Evolutionary conservation across 2,113 vertebrate species (phyloP).

Genomic region (Benitochromis conjunctus): DNA sequence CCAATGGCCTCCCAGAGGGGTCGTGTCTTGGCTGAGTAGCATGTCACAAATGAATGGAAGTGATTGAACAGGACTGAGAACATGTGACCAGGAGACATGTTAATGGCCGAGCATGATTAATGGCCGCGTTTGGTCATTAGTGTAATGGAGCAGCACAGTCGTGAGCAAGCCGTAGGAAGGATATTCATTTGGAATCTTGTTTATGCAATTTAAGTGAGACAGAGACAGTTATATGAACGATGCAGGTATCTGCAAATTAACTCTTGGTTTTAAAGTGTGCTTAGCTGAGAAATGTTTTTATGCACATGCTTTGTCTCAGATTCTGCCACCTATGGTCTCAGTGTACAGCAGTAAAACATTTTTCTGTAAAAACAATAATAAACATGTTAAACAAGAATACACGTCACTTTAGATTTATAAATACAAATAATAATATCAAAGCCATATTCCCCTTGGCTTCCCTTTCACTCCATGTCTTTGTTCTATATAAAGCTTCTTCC

Average conservation of each 20-base stretch:
- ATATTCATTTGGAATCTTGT: not conserved
- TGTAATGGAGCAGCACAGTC: slow-evolving; percentile 30
- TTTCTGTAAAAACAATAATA: not conserved
- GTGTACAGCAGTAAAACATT: not conserved
- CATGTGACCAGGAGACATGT: slow-evolving; percentile 15
- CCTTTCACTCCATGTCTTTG: not conserved
- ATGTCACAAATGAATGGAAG: not conserved
- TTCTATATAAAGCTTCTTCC: slow-evolving; percentile 14
- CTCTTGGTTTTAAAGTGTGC: not conserved
- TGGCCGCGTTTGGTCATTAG: slow-evolving; percentile 20
- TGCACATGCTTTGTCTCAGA: not conserved
- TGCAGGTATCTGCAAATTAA: not conserved
- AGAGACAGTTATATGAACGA: not conserved
- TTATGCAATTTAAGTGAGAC: not conserved
- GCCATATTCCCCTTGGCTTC: not conserved
- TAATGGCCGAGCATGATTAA: slow-evolving; percentile 24
- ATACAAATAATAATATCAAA: not conserved
- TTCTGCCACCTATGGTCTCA: not conserved
- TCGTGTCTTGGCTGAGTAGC: not conserved
- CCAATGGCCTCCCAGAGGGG: not conserved
- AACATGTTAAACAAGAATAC: not conserved
- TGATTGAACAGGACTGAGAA: not conserved
- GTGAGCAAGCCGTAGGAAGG: not conserved
- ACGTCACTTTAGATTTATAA: not conserved
- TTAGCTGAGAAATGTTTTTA: not conserved